Percentiles rank a stretch among this genome's conserved stretches.
Evolutionary conservation across 2,888 invertebrate genomes (phyloP).

Genomic region (Disparrhopalites patrizii): DNA sequence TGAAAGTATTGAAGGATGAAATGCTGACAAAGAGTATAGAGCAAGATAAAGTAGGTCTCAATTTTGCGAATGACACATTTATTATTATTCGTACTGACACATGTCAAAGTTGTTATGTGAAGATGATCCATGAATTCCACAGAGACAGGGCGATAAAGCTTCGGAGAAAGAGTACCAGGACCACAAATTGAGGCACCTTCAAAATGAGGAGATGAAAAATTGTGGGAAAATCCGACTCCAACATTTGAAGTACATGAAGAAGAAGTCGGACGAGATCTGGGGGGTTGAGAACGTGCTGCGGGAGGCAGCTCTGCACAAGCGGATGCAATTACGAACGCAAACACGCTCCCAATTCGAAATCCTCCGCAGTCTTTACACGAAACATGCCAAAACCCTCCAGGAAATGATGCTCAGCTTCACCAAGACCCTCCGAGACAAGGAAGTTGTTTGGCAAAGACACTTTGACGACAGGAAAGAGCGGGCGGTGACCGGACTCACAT

Average conservation of each 20-base stretch:
- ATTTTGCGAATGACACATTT: no score
- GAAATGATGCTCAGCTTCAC: not conserved
- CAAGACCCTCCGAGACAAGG: conserved; percentile 4
- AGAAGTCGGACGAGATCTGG: conserved; percentile 14
- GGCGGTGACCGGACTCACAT: not conserved
- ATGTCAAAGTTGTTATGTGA: no score
- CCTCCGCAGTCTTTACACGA: conserved; percentile 3
- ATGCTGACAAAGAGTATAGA: not conserved
- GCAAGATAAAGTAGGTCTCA: conserved; percentile 6
- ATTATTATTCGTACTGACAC: no score
- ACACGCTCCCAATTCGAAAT: not conserved
- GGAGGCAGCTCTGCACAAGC: not conserved
- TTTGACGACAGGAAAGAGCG: not conserved
- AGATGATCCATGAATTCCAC: no score
- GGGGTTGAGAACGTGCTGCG: conserved; percentile 6
- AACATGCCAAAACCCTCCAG: not conserved
- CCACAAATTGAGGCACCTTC: not conserved
- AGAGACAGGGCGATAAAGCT: no score
- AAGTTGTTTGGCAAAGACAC: not conserved
- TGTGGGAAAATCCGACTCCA: conserved; percentile 13
- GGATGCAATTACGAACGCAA: not conserved
- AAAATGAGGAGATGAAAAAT: conserved; percentile 9
- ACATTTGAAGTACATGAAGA: conserved; percentile 1
- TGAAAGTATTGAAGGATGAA: conserved; percentile 6
- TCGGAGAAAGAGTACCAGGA: not conserved